Percentiles rank a stretch among this genome's conserved stretches.
Conservation (phyloP, 2,888 invertebrate genomes). For the Rhimphoctona megacephalus region DNA sequence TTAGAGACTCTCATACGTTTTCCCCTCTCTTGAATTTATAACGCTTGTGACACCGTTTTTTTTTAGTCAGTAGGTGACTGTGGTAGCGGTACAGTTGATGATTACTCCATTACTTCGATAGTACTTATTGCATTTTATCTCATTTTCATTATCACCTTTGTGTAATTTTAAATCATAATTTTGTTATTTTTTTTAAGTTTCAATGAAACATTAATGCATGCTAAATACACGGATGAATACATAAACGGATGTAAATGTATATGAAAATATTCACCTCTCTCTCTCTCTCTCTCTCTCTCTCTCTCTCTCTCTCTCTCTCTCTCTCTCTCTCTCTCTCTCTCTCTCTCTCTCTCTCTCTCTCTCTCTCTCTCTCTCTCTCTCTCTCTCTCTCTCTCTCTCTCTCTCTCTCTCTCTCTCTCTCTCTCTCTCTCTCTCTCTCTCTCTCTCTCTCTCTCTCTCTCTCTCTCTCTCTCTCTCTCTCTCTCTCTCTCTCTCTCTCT, state of each 20-base stretch:
- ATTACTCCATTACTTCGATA: constrained; percentile 2
- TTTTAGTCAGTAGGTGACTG: constrained; percentile 42
- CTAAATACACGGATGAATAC: not conserved
- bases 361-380: not conserved
- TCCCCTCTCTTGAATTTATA: constrained; percentile 24
- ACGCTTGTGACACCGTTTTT: constrained; percentile 46
- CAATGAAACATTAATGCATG: not conserved
- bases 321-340: constrained; percentile 1
- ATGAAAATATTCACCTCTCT: not conserved
- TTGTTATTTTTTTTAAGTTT: not conserved
- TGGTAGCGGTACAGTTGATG: not conserved
- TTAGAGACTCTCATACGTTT: constrained; percentile 27
- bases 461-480: not conserved
- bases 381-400: not conserved
- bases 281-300: not conserved
- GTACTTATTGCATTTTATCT: not conserved
- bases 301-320: not conserved
- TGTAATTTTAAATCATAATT: not conserved
- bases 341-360: not conserved
- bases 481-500: not conserved
- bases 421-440: not conserved
- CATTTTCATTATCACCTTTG: not conserved
- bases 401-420: not conserved
- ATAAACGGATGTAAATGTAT: not conserved
- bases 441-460: not conserved